These are phyloP conservation scores for Menura novaehollandiae DNA, from an alignment of 2,113 vertebrate species.

Conservation along the genomic window DNA sequence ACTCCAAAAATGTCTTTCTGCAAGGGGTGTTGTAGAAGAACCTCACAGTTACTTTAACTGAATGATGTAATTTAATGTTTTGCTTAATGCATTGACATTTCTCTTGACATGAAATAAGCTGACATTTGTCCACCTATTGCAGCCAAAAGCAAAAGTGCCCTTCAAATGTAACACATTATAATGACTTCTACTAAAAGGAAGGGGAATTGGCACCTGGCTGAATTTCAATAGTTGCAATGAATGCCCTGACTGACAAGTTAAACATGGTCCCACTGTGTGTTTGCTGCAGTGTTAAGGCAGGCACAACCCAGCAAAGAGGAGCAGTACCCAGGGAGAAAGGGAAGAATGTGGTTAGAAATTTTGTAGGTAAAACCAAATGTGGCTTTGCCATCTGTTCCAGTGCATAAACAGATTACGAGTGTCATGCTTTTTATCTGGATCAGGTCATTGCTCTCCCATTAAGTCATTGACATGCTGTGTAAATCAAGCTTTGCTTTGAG, in stretches of 20 bases:
- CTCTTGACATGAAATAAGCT: neutral
- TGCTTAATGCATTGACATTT: neutral
- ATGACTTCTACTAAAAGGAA: neutral
- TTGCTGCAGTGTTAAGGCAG: neutral
- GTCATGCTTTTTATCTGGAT: constrained; percentile 24
- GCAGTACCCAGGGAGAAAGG: neutral
- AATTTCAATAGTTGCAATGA: neutral
- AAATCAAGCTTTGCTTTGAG: constrained; percentile 1
- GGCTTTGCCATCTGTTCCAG: neutral
- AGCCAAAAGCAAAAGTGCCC: neutral
- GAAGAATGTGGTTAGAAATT: neutral
- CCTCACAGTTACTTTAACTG: neutral
- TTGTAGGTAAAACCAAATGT: neutral
- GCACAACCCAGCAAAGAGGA: neutral
- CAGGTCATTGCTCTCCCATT: constrained; percentile 26
- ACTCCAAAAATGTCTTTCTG: neutral
- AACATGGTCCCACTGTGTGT: neutral
- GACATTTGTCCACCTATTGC: neutral
- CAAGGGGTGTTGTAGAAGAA: neutral
- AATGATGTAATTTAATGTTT: neutral
- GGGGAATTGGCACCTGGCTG: neutral
- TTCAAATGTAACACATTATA: neutral
- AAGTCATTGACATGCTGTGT: neutral
- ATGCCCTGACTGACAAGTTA: neutral
- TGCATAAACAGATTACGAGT: constrained; percentile 9